phyloP scores from a whole-genome alignment of 37 sponge, comb jelly and placozoan species.

The Agelas oroides region DNA sequence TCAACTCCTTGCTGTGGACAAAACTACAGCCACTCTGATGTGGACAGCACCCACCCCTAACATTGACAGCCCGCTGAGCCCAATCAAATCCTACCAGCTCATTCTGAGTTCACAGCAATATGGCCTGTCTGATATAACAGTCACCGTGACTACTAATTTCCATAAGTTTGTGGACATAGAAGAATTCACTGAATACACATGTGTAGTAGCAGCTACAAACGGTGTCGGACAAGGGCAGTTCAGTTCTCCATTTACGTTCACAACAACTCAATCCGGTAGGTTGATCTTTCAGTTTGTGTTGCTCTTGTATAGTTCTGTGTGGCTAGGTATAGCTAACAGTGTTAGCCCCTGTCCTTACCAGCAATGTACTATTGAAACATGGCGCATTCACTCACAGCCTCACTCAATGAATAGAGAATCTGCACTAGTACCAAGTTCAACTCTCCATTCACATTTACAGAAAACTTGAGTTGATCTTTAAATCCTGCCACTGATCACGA shows the following conservation, averaged over 20 bases:
- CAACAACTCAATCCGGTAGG: constrained; percentile 11
- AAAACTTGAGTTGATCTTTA: too few relatives aligned
- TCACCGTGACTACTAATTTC: too few relatives aligned
- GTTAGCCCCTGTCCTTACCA: too few relatives aligned
- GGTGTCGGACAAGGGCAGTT: neutral
- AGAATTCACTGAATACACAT: neutral
- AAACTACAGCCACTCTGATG: neutral
- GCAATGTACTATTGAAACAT: too few relatives aligned
- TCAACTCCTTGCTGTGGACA: neutral
- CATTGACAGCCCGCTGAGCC: neutral
- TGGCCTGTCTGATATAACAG: too few relatives aligned
- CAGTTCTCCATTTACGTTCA: neutral
- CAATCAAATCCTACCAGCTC: neutral
- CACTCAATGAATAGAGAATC: too few relatives aligned
- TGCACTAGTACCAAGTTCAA: too few relatives aligned
- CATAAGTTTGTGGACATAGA: neutral
- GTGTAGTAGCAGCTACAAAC: neutral
- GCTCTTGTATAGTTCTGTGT: too few relatives aligned
- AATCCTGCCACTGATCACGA: too few relatives aligned
- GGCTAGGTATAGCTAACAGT: too few relatives aligned
- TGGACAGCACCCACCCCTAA: neutral
- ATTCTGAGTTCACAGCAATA: neutral
- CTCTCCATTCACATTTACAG: too few relatives aligned
- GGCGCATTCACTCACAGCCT: too few relatives aligned
- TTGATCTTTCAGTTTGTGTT: neutral